Evolutionary conservation across 2,888 invertebrate species (phyloP).

Genomic region (Lamellibrachia satsuma): DNA sequence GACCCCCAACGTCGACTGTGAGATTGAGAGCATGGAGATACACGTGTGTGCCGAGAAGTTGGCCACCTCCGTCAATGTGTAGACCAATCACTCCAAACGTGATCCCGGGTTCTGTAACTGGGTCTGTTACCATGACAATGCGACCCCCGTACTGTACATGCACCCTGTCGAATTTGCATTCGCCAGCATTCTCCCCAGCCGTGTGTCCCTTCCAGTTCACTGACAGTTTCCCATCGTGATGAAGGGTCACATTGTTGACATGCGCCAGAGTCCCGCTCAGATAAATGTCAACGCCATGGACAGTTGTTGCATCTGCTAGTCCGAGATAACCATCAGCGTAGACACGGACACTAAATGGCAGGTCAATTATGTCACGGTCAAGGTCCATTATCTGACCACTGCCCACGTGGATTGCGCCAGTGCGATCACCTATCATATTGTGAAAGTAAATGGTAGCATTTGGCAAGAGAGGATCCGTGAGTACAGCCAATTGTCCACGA

Average conservation of each 20-base stretch:
- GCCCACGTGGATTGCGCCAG: slow-evolving; percentile 51
- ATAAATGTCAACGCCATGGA: slow-evolving; percentile 50
- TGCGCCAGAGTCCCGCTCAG: slow-evolving; percentile 50
- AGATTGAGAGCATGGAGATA: slow-evolving; percentile 48
- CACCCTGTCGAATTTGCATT: slow-evolving; percentile 47
- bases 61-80: slow-evolving; percentile 51
- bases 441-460: slow-evolving; percentile 44
- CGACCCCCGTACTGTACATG: slow-evolving; percentile 50
- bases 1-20: slow-evolving; percentile 50
- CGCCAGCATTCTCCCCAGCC: slow-evolving; percentile 36
- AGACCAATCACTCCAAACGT: slow-evolving; percentile 43
- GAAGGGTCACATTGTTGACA: slow-evolving; percentile 49
- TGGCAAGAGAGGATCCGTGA: slow-evolving; percentile 43
- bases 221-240: slow-evolving; percentile 50
- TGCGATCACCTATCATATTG: slow-evolving; percentile 54
- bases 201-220: slow-evolving; percentile 48
- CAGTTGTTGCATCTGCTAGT: slow-evolving; percentile 48
- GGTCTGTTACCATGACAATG: slow-evolving; percentile 50
- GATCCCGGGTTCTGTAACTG: slow-evolving; percentile 47
- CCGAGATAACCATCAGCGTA: slow-evolving; percentile 50
- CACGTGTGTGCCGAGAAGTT: slow-evolving; percentile 49
- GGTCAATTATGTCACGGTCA: slow-evolving; percentile 45
- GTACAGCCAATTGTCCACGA: slow-evolving; percentile 50
- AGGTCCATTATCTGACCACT: slow-evolving; percentile 49
- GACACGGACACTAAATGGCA: slow-evolving; percentile 52